phyloP scores from a whole-genome alignment of 2,113 vertebrate genomes.

The Columbina picui region DNA sequence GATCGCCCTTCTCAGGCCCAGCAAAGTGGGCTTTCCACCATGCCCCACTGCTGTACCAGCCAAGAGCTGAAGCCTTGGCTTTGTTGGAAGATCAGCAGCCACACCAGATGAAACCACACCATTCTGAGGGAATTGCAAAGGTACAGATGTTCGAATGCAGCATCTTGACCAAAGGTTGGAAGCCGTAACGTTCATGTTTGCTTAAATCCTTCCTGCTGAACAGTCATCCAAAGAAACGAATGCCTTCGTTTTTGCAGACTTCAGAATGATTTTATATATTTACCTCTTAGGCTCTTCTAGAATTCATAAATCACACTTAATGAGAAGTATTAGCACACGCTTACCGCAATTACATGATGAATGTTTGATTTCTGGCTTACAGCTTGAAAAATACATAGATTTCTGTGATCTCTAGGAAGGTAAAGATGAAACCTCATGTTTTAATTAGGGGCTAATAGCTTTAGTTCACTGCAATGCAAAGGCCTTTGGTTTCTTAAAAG shows the following conservation, averaged over 20 bases:
- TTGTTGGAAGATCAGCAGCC: background rate
- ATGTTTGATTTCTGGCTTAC: constrained; percentile 65
- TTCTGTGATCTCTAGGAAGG: constrained; percentile 64
- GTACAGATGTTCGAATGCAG: background rate
- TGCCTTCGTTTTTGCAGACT: constrained; percentile 34
- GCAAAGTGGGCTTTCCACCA: background rate
- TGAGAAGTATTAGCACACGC: constrained; percentile 59
- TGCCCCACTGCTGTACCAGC: background rate
- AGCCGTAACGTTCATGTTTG: background rate
- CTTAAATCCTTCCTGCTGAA: constrained; percentile 11
- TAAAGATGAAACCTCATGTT: constrained; percentile 58
- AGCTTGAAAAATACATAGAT: constrained; percentile 65
- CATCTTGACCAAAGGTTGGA: background rate
- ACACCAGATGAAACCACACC: background rate
- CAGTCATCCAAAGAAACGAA: background rate
- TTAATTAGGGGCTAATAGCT: constrained; percentile 66
- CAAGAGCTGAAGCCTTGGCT: background rate
- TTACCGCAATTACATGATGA: constrained; percentile 60
- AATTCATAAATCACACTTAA: constrained; percentile 66
- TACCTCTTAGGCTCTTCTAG: constrained; percentile 36
- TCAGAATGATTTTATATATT: constrained; percentile 60
- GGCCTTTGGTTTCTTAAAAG: constrained; percentile 38
- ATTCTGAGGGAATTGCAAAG: background rate
- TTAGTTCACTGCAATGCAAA: constrained; percentile 49
- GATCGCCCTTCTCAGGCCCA: background rate